These are phyloP conservation scores for Bimastos eiseni DNA, from an alignment of 2,888 invertebrate species.

Conservation along the genomic window DNA sequence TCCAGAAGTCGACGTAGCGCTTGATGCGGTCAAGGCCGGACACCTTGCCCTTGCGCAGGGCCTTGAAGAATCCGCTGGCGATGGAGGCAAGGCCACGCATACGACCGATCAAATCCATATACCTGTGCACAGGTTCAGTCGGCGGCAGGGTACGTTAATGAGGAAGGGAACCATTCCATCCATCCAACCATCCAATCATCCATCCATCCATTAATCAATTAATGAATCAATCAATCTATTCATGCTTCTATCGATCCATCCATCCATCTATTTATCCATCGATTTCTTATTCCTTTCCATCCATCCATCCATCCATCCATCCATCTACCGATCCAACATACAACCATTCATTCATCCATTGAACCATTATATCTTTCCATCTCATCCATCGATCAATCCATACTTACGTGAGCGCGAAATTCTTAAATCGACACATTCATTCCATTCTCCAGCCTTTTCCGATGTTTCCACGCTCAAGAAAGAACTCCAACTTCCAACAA, in stretches of 20 bases:
- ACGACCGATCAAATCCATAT: conserved; percentile 42
- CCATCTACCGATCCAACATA: background rate
- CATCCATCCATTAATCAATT: background rate
- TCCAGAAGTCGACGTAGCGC: conserved; percentile 44
- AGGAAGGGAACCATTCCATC: background rate
- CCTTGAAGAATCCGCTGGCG: conserved; percentile 43
- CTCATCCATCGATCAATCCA: background rate
- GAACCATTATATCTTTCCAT: background rate
- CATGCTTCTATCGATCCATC: background rate
- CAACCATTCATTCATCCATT: background rate
- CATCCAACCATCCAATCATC: background rate
- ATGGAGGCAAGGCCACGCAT: conserved; percentile 42
- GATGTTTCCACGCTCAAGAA: background rate
- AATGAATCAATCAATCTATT: background rate
- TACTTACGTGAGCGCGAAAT: background rate
- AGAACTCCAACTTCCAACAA: background rate
- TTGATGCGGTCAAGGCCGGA: conserved; percentile 43
- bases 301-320: background rate
- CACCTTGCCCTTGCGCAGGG: conserved; percentile 44
- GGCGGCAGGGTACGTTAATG: conserved; percentile 10
- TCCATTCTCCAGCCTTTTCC: background rate
- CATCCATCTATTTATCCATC: background rate
- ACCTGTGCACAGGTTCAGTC: conserved; percentile 36
- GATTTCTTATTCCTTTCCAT: no score
- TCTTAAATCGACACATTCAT: background rate